These are phyloP conservation scores for Hydropsyche tenuis DNA, from an alignment of 1,140 invertebrate species.

Conservation along the genomic window DNA sequence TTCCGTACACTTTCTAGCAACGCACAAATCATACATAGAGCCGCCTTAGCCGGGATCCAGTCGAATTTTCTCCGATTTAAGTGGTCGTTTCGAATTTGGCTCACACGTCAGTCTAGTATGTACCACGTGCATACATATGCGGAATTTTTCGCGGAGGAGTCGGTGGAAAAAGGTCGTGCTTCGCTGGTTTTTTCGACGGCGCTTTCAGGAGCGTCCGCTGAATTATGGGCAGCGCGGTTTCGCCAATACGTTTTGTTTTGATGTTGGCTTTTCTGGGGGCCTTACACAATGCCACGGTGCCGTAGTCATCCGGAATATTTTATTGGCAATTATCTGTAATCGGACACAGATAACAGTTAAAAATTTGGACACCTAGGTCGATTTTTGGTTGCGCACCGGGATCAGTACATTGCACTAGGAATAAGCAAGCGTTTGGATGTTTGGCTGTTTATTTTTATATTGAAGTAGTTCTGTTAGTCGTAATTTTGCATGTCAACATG, in stretches of 20 bases:
- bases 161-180: constrained; percentile 7
- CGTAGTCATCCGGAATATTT: constrained; percentile 40
- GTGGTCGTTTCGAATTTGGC: background rate
- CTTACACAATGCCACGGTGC: constrained; percentile 39
- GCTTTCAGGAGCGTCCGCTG: background rate
- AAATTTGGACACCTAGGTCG: constrained; percentile 43
- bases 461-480: no score
- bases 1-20: no score
- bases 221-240: constrained; percentile 28
- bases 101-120: background rate
- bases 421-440: background rate
- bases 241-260: constrained; percentile 13
- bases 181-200: background rate
- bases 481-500: no score
- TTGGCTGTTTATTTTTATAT: no score
- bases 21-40: no score
- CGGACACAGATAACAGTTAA: constrained; percentile 47
- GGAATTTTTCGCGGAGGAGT: background rate
- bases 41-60: no score
- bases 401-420: background rate
- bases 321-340: constrained; percentile 48
- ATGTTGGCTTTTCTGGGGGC: background rate
- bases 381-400: constrained; percentile 9
- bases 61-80: background rate
- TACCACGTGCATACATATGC: no score